Evolutionary conservation across 2,888 invertebrate genomes (phyloP).

Genomic region (Bedellia somnulentella): DNA sequence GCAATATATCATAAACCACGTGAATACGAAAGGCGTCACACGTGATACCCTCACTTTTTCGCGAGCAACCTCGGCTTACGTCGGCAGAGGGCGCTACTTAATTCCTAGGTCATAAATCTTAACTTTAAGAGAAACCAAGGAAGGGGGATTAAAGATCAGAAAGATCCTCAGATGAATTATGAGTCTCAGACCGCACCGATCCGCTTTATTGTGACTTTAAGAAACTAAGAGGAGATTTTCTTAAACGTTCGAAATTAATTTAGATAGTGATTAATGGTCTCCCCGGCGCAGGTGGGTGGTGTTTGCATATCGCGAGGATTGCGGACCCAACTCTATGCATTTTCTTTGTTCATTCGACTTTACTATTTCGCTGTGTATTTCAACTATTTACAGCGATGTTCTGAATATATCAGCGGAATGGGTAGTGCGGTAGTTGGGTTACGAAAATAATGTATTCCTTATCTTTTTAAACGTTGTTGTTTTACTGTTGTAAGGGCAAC

Average conservation of each 20-base stretch:
- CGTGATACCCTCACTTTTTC: constrained; percentile 1
- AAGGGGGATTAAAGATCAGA: constrained; percentile 77
- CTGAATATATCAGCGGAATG: too few relatives aligned
- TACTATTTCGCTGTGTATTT: too few relatives aligned
- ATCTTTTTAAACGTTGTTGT: too few relatives aligned
- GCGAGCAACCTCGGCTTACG: constrained; percentile 22
- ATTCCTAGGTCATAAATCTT: constrained; percentile 72
- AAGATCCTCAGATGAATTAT: constrained; percentile 72
- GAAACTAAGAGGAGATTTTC: constrained; percentile 59
- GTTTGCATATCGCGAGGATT: constrained; percentile 52
- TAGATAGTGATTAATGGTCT: constrained; percentile 60
- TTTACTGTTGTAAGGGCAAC: too few relatives aligned
- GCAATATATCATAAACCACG: too few relatives aligned
- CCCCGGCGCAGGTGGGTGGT: constrained; percentile 23
- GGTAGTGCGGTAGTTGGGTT: too few relatives aligned
- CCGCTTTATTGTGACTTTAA: constrained; percentile 62
- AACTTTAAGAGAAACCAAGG: constrained; percentile 68
- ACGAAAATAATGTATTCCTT: too few relatives aligned
- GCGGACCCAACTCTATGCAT: too few relatives aligned
- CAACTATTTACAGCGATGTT: too few relatives aligned
- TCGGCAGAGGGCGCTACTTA: too few relatives aligned
- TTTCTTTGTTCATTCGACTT: too few relatives aligned
- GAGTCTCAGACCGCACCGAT: constrained; percentile 43
- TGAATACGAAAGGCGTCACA: too few relatives aligned
- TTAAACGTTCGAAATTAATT: constrained; percentile 59